Evolutionary conservation across 2,888 invertebrate genomes (phyloP), one percentile per base, ranked within the genome.

Genomic region (Sepioteuthis lessoniana): DNA sequence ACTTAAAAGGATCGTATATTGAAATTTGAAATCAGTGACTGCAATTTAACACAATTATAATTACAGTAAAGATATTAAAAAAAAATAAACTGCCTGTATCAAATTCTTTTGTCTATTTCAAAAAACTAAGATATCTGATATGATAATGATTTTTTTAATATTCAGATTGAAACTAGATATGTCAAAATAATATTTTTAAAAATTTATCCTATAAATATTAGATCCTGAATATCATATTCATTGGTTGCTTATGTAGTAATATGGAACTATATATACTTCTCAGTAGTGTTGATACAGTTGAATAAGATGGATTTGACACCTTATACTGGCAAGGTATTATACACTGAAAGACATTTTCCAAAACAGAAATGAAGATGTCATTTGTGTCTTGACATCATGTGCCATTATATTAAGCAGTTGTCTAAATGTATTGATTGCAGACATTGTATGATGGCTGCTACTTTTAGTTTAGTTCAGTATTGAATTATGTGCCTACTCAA

Each of bases 341-440:
- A 76, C n/a, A 35, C 16, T 76, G 76, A n/a, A 35, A 76, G 76
- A 76, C 76, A 76, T 76, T 76, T 42, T 76, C 76, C n/a, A 76
- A 76, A 76, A 76, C n/a, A 76, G 76, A 76, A 76, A 76, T n/a
- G 76, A n/a, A 76, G n/a, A 76, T 76, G 76, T 76, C 76, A 76
- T 76, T n/a, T 76, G 31, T 76, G 76, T 76, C 76, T 76, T 76
- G 76, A 76, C 76, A 76, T 76, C 76, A 76, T 76, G 76, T 55
- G 55, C 25, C 21, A 25, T 76, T 76, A 76, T 76, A 76, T 76
- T 76, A 76, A 76, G 76, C 76, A n/a, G 76, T 76, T 76, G 76
- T 76, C 76, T n/a, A 76, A 35, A 76, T 76, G n/a, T 76, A 76
- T 76, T 76, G 76, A 76, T 76, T 76, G 19, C 76, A 35, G 19